Base-by-base conservation (phyloP, 2,888 invertebrate genomes). In the Omphaloscelis lunosa region DNA sequence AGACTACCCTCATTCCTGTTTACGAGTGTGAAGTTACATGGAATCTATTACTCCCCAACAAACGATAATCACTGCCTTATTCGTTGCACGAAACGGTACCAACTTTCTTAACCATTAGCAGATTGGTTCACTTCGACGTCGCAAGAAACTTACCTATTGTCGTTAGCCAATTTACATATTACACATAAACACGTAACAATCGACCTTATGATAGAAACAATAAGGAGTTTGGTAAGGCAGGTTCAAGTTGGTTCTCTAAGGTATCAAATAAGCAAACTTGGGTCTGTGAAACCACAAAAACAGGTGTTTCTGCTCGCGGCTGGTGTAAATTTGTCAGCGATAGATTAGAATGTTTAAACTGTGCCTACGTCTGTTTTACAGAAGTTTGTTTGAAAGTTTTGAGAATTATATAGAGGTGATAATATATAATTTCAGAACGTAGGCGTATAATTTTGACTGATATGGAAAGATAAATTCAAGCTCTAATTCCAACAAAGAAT, bases 21-120 rank as follows among this genome's bases (percentile, higher is more conserved):
- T 85, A 82, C 69, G 79, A 79, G 78, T 83, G 86, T 79, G 75
- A 82, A 85, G 83, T 82, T 79, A 85, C 69, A 85, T 58, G 39
- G 65, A 84, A 84, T 84, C 83, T 85, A 85, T 82, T 85, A 72
- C 75, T 82, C 12, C n/a, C 59, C 53, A 66, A 59, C 86, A 82
- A 85, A 85, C 75, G 86, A 82, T 84, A 90, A 92, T 91, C 88
- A 91, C 90, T 89, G 86, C 88, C 89, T 89, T 90, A 90, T 92
- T 90, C 89, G 82, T 86, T 85, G 74, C 87, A 86, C 89, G 85
- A 88, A 87, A 86, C 85, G 83, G 85, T 85, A 86, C 83, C 83
- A 91, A 92, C 85, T 93, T 92, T 90, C 91, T 92, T 90, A 87
- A 88, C 93, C 94, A 94, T 94, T 95, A 95, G 93, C 87, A 92